These are phyloP conservation scores for Drosophila mulleri DNA, from an alignment of 2,888 invertebrate species.

Conservation along the genomic window DNA sequence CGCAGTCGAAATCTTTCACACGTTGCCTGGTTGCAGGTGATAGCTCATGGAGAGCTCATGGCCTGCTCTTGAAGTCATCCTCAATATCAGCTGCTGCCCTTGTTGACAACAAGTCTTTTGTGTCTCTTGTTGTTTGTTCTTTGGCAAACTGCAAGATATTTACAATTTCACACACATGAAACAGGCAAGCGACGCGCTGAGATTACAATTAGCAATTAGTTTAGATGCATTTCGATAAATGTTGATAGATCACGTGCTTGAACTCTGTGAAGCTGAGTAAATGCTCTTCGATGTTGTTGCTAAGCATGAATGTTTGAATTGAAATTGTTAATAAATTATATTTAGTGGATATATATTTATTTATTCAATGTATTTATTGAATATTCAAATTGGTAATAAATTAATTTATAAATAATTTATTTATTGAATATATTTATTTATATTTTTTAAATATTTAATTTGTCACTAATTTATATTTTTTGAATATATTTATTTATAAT, in stretches of 20 bases:
- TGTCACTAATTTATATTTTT: neutral
- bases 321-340: neutral
- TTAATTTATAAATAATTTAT: too few relatives aligned
- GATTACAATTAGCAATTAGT: slow-evolving; percentile 44
- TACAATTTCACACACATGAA: slow-evolving; percentile 38
- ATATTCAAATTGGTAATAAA: neutral
- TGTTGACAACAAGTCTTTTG: slow-evolving; percentile 28
- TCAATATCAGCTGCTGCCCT: slow-evolving; percentile 23
- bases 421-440: too few relatives aligned
- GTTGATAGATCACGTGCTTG: slow-evolving; percentile 52
- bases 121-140: slow-evolving; percentile 37
- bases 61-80: slow-evolving; percentile 6
- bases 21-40: slow-evolving; percentile 11
- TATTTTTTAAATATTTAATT: too few relatives aligned
- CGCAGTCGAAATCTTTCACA: slow-evolving; percentile 19
- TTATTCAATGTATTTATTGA: too few relatives aligned
- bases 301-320: neutral
- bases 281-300: slow-evolving; percentile 14
- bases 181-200: slow-evolving; percentile 18
- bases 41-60: slow-evolving; percentile 1
- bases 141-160: slow-evolving; percentile 50
- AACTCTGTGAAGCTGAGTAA: neutral
- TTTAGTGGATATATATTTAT: too few relatives aligned
- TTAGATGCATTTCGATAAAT: slow-evolving; percentile 16
- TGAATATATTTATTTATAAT: neutral